phyloP scores from a whole-genome alignment of 1,140 invertebrate species.

The Pectinophora gossypiella region DNA sequence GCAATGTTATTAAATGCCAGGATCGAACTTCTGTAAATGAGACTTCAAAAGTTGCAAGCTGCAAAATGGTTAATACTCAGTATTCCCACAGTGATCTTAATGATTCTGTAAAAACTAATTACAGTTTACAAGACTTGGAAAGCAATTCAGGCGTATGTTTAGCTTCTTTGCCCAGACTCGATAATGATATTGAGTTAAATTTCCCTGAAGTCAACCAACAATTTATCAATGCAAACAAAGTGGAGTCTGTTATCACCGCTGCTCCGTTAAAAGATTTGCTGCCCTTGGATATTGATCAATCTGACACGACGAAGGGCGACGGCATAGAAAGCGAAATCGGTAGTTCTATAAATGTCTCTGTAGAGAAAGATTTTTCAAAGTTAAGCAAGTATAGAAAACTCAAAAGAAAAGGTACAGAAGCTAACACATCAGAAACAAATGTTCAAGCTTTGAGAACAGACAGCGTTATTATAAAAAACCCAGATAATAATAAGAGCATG shows the following conservation, averaged over 20 bases:
- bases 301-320: not conserved
- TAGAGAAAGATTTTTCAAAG: constrained; percentile 49
- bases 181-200: constrained; percentile 66
- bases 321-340: not conserved
- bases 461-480: constrained; percentile 70
- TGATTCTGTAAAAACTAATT: constrained; percentile 39
- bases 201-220: constrained; percentile 71
- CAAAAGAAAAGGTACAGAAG: constrained; percentile 29
- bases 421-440: constrained; percentile 21
- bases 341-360: not conserved
- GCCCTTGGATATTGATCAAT: constrained; percentile 18
- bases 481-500: constrained; percentile 43
- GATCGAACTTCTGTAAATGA: constrained; percentile 17
- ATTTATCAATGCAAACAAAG: constrained; percentile 66
- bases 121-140: constrained; percentile 55
- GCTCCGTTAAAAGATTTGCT: constrained; percentile 26
- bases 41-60: constrained; percentile 39
- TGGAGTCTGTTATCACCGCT: constrained; percentile 25
- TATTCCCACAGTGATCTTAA: constrained; percentile 28
- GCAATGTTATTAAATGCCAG: constrained; percentile 16
- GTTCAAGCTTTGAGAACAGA: constrained; percentile 38
- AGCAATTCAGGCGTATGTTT: constrained; percentile 58
- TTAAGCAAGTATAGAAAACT: constrained; percentile 64
- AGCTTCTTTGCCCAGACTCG: constrained; percentile 59
- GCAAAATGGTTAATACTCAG: constrained; percentile 50